Conservation (phyloP, 2,888 invertebrate species). For the Drosophila formosana region DNA sequence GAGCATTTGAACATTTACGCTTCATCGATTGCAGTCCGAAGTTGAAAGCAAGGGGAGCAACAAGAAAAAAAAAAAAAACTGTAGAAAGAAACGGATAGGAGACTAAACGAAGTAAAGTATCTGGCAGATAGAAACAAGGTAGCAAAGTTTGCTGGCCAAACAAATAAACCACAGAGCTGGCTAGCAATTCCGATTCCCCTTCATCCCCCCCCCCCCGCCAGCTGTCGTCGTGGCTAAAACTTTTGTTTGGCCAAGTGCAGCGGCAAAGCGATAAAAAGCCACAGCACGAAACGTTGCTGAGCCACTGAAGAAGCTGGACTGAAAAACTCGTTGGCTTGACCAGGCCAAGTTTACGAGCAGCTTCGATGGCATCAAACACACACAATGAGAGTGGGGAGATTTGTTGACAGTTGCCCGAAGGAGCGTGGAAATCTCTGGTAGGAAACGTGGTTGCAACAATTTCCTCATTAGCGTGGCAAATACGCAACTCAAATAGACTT, state of each 20-base stretch:
- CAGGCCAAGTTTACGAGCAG: conserved; percentile 60
- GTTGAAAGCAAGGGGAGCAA: conserved; percentile 17
- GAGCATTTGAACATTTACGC: conserved; percentile 81
- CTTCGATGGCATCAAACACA: conserved; percentile 37
- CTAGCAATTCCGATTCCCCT: conserved; percentile 5
- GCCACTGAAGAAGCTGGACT: conserved; percentile 28
- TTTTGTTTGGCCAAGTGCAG: conserved; percentile 79
- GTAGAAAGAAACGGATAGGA: conserved; percentile 5
- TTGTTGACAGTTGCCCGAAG: conserved; percentile 27
- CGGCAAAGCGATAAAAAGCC: conserved; percentile 67
- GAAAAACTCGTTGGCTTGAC: conserved; percentile 52
- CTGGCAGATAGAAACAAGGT: conserved; percentile 62
- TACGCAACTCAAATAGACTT: conserved; percentile 24
- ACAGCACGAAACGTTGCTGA: conserved; percentile 55
- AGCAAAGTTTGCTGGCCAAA: conserved; percentile 77
- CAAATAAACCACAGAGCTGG: conserved; percentile 73
- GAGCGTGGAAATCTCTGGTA: conserved; percentile 13
- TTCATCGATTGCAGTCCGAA: conserved; percentile 77
- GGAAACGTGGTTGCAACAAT: conserved; percentile 39
- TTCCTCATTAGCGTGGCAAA: conserved; percentile 60
- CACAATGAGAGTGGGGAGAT: conserved; percentile 1
- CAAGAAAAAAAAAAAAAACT: neutral
- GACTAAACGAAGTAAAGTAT: conserved; percentile 51
- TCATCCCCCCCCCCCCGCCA: neutral
- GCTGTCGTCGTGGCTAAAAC: conserved; percentile 52